Conservation (phyloP, 30 jellyfish, hydroid and myxozoan genomes). For the Chironex yamaguchii region DNA sequence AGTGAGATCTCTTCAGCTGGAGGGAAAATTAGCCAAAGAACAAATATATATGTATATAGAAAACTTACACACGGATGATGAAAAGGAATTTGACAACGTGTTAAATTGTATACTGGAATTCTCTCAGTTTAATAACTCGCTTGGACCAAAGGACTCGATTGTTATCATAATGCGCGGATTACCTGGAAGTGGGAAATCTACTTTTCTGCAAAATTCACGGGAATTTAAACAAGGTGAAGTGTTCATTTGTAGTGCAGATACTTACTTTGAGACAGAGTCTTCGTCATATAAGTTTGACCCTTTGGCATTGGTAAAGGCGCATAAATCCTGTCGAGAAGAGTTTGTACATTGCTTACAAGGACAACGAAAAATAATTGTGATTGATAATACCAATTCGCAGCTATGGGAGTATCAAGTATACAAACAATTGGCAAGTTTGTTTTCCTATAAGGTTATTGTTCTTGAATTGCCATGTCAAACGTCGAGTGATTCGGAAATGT, state of each 20-base stretch:
- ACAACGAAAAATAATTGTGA: constrained; percentile 18
- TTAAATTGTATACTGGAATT: not conserved
- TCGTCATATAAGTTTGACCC: constrained; percentile 63
- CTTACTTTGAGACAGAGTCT: constrained; percentile 55
- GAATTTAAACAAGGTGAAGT: constrained; percentile 20
- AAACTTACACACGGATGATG: too few relatives aligned
- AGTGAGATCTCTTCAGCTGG: not conserved
- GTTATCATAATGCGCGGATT: constrained; percentile 91
- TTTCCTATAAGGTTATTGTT: constrained; percentile 63
- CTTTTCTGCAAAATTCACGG: constrained; percentile 1
- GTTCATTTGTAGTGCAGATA: constrained; percentile 90
- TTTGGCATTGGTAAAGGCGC: constrained; percentile 80
- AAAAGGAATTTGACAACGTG: not conserved
- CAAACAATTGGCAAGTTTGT: constrained; percentile 76
- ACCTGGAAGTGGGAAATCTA: constrained; percentile 97
- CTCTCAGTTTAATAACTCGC: too few relatives aligned
- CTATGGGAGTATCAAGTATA: constrained; percentile 90
- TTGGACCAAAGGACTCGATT: not conserved
- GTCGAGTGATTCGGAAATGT: constrained; percentile 29
- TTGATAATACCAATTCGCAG: constrained; percentile 92
- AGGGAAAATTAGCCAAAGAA: not conserved
- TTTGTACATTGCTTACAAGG: constrained; percentile 60
- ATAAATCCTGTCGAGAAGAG: constrained; percentile 71
- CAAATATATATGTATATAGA: too few relatives aligned
- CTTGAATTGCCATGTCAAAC: constrained; percentile 77